Evolutionary conservation across 2,888 invertebrate species (phyloP), one percentile per base, ranked within the genome.

Genomic region (Amphipyra tragopoginis): DNA sequence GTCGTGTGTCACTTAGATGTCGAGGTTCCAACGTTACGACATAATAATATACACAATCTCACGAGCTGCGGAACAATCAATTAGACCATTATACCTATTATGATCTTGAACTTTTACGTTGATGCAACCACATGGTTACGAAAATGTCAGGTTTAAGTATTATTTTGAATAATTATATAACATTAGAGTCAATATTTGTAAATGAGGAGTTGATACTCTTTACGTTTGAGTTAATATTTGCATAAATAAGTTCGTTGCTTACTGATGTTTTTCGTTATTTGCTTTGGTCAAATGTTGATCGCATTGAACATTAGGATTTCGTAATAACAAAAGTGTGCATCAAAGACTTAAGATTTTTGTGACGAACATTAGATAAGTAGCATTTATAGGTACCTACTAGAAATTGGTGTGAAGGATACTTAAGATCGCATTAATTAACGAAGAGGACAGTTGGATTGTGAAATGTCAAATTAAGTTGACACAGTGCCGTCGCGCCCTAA

Each of bases 51-150:
- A 26, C 11, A 56, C 55, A 66, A 65, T 73, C 54, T 47, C 56
- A 26, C 5, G 34, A 34, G 40, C 34, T 10, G 36, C 57, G 53
- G 42, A 59, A 72, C 72, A 64, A 75, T 79, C 66, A 60, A 72
- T 78, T 75, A 69, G 61, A 65, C 63, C 63, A 53, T 62, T 43
- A 56, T 57, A n/a, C n/a, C n/a, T n/a, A 38, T 34, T 47, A 66
- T 70, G 71, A 39, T 69, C 78, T 72, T 71, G 70, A 72, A 76
- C 72, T 78, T 77, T 76, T 54, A 42, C 9, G 13, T 47, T 79
- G 65, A 63, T 66, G 76, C 61, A 65, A 65, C 21, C 52, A 5
- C 8, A 14, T 52, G 36, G 13, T 60, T 63, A 55, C 47, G 49
- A 57, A 61, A 65, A 42, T 48, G 6, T 42, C 33, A 34, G 38